phyloP scores from a whole-genome alignment of 2,113 vertebrate genomes.

The Ardeotis arabs region DNA sequence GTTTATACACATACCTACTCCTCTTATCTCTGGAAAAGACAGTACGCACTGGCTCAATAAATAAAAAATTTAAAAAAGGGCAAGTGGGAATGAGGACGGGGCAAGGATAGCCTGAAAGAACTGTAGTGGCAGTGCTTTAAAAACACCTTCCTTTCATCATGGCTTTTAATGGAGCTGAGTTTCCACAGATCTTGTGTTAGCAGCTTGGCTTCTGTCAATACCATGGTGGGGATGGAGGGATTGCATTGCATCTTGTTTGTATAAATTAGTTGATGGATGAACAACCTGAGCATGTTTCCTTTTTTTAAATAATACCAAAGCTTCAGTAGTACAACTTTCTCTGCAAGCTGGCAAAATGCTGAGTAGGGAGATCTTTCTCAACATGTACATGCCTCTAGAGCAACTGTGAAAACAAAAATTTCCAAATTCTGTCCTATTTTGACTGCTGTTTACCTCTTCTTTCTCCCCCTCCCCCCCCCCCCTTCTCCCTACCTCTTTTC shows the following conservation, averaged over 20 bases:
- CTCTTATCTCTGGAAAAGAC: conserved; percentile 24
- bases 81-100: background rate
- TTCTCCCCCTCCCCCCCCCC: background rate
- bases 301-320: conserved; percentile 26
- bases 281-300: conserved; percentile 31
- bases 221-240: background rate
- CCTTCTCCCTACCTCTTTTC: background rate
- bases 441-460: background rate
- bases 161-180: background rate
- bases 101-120: background rate
- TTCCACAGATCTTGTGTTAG: background rate
- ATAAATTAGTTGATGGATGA: background rate
- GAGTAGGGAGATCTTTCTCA: conserved; percentile 42
- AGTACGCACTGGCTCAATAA: background rate
- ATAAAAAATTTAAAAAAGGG: background rate
- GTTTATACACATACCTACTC: background rate
- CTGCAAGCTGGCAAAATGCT: conserved; percentile 33
- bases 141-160: background rate
- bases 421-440: conserved; percentile 25
- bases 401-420: conserved; percentile 36
- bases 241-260: background rate
- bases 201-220: background rate
- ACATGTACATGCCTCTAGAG: conserved; percentile 19
- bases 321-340: background rate
- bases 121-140: background rate